Percentiles rank a stretch among this genome's conserved stretches.
Conservation (phyloP, 2,888 invertebrate genomes). For the Hydrotaea cyrtoneurina region DNA sequence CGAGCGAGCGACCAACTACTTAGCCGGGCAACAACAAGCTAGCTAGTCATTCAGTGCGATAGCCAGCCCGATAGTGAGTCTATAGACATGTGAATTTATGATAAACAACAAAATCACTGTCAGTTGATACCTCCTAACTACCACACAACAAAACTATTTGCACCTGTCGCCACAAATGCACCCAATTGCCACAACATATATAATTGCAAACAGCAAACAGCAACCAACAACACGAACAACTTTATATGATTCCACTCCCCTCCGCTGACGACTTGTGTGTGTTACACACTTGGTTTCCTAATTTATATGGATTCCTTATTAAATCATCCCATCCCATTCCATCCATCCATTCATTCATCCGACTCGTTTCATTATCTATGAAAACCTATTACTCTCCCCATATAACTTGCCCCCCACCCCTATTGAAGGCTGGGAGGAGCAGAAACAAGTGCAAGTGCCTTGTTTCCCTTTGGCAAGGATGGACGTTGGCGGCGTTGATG, state of each 20-base stretch:
- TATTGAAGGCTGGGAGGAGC: not conserved
- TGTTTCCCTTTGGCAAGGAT: conserved; percentile 34
- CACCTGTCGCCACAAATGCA: conserved; percentile 68
- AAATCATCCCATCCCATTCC: not conserved
- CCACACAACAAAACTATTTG: conserved; percentile 68
- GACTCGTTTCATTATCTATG: conserved; percentile 65
- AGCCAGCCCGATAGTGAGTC: conserved; percentile 26
- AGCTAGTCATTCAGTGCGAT: conserved; percentile 43
- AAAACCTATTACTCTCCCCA: conserved; percentile 57
- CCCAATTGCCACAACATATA: conserved; percentile 66
- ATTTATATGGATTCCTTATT: conserved; percentile 67
- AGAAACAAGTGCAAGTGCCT: not conserved
- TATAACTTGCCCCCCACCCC: not conserved
- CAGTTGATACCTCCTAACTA: conserved; percentile 68
- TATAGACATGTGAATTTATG: conserved; percentile 69
- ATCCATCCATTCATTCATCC: not conserved
- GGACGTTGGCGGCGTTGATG: conserved; percentile 22
- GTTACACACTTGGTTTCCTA: conserved; percentile 60
- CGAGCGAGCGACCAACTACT: too few species aligned
- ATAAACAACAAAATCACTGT: conserved; percentile 70
- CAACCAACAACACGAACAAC: conserved; percentile 51
- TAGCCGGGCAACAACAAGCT: not conserved
- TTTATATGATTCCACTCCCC: conserved; percentile 47
- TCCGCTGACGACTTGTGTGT: conserved; percentile 32
- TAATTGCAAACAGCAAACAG: conserved; percentile 27